phyloP scores from a whole-genome alignment of 2,888 invertebrate genomes.

The Drosophila infuscata region DNA sequence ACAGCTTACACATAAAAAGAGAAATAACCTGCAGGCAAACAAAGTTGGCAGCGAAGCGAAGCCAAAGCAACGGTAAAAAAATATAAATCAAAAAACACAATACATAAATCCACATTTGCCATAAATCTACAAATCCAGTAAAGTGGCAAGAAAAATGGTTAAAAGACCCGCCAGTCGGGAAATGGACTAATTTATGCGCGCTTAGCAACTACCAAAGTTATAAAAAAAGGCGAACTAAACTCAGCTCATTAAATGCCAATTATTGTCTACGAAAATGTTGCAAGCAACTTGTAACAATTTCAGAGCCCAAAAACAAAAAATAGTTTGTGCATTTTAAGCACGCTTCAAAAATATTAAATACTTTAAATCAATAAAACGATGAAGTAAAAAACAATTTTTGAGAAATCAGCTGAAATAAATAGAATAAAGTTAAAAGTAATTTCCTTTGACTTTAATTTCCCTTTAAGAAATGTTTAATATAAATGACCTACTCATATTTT shows the following conservation, averaged over 20 bases:
- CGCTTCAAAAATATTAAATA: neutral
- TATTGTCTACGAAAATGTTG: neutral
- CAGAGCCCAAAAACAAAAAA: neutral
- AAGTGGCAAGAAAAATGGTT: slow-evolving; percentile 7
- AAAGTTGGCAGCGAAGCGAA: slow-evolving; percentile 24
- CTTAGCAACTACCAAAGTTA: slow-evolving; percentile 6
- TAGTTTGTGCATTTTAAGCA: neutral
- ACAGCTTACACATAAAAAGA: slow-evolving; percentile 11
- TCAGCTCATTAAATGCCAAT: neutral
- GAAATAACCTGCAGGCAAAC: slow-evolving; percentile 9
- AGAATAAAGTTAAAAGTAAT: neutral
- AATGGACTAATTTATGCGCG: slow-evolving; percentile 51
- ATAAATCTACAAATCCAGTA: slow-evolving; percentile 15
- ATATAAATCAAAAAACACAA: slow-evolving; percentile 8
- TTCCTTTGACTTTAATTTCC: neutral
- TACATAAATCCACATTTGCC: slow-evolving; percentile 1
- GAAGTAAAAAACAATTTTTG: neutral
- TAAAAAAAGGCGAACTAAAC: neutral
- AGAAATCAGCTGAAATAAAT: neutral
- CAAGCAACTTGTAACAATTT: neutral
- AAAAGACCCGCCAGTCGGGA: slow-evolving; percentile 36
- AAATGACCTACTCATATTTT: neutral
- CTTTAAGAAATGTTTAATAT: neutral
- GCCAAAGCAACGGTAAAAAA: slow-evolving; percentile 3
- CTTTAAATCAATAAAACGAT: neutral